Evolutionary conservation across 2,113 vertebrate species (phyloP).

Genomic region (Ptychochromis oligacanthus): DNA sequence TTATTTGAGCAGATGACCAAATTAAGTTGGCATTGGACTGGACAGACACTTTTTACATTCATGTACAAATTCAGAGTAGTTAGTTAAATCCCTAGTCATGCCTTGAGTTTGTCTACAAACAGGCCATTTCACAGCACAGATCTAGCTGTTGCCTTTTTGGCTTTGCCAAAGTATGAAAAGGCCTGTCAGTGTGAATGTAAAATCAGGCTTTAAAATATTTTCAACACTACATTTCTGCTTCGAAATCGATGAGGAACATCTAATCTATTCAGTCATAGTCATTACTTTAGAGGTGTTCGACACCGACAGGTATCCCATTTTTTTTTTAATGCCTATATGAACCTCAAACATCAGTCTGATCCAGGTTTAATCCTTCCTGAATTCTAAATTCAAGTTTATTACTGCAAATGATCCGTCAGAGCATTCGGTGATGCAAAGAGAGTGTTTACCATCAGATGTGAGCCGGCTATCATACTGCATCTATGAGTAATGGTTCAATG

Average conservation of each 20-base stretch:
- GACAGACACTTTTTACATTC: too few species aligned
- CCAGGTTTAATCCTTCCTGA: neutral
- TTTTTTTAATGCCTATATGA: conserved; percentile 14
- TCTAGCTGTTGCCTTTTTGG: neutral
- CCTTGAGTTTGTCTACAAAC: too few species aligned
- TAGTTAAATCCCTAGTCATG: too few species aligned
- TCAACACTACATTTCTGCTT: neutral
- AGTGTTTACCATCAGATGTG: conserved; percentile 49
- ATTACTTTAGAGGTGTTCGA: neutral
- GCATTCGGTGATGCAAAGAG: neutral
- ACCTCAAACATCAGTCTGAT: neutral
- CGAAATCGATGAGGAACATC: neutral
- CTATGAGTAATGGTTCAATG: conserved; percentile 57
- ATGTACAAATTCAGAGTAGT: too few species aligned
- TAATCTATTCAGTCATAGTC: neutral
- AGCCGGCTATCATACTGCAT: conserved; percentile 26
- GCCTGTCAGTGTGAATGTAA: neutral
- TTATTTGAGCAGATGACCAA: too few species aligned
- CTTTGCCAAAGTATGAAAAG: neutral
- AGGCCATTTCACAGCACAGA: too few species aligned
- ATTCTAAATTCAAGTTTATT: neutral
- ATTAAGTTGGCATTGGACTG: too few species aligned
- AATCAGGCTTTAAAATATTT: neutral
- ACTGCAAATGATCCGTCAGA: neutral
- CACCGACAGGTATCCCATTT: neutral